Conservation (phyloP, 2,888 invertebrate species). For the Monoplex corrugatus region DNA sequence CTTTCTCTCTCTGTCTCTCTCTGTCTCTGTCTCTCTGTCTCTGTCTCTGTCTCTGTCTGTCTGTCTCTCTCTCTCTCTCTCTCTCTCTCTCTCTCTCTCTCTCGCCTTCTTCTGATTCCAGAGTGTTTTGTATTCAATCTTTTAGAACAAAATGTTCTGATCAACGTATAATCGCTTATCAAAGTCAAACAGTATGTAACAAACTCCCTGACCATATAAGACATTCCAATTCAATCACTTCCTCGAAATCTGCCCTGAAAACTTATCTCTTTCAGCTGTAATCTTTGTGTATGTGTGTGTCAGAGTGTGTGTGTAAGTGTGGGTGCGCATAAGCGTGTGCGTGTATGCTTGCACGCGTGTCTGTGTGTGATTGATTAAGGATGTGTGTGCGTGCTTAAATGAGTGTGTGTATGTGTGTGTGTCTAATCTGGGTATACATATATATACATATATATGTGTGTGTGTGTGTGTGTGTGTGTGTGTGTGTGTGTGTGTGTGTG, state of each 20-base stretch:
- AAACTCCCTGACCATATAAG: too few species aligned
- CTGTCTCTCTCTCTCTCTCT: conserved; percentile 1
- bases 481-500: too few species aligned
- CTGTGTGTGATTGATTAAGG: not conserved
- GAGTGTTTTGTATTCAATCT: too few species aligned
- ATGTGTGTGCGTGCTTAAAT: not conserved
- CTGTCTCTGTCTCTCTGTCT: not conserved
- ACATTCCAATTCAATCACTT: too few species aligned
- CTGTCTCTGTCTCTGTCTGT: not conserved
- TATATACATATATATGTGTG: too few species aligned
- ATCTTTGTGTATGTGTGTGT: not conserved
- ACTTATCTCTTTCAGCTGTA: too few species aligned
- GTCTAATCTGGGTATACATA: not conserved
- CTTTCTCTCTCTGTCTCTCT: not conserved
- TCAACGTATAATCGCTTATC: too few species aligned
- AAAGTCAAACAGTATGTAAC: too few species aligned
- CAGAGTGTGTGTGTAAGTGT: not conserved
- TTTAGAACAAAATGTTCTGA: too few species aligned
- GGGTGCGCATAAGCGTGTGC: not conserved
- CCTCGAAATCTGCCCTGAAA: too few species aligned
- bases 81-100: conserved; percentile 1
- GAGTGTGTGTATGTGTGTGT: not conserved
- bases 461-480: too few species aligned
- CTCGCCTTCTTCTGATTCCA: not conserved
- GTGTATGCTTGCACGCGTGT: not conserved